Conservation (phyloP, 2,888 invertebrate genomes). For the Pachymerium ferrugineum region DNA sequence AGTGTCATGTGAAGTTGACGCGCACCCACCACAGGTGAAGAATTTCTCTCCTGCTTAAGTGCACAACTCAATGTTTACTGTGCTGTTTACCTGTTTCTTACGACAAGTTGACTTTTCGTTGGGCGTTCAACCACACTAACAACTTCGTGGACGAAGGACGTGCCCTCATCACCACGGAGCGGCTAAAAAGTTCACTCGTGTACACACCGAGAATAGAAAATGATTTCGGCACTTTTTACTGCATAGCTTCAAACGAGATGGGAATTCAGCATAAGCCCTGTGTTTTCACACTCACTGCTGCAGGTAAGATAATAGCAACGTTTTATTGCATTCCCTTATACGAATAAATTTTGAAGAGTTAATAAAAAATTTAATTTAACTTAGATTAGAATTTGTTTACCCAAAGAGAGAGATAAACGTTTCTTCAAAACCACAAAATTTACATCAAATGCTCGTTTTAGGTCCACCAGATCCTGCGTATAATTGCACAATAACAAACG, state of each 20-base stretch:
- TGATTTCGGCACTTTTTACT: slow-evolving; percentile 29
- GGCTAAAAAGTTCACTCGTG: slow-evolving; percentile 7
- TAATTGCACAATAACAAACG: slow-evolving; percentile 80
- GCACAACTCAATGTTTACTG: not conserved
- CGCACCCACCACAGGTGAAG: slow-evolving; percentile 46
- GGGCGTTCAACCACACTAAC: slow-evolving; percentile 15
- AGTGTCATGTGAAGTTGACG: slow-evolving; percentile 28
- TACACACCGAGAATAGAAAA: slow-evolving; percentile 26
- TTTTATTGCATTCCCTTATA: too few relatives aligned
- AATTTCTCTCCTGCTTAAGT: not conserved
- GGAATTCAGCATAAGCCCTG: slow-evolving; percentile 20
- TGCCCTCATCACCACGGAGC: not conserved
- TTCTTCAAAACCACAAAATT: too few relatives aligned
- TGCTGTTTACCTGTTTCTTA: not conserved
- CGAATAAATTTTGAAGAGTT: too few relatives aligned
- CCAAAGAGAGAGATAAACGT: too few relatives aligned
- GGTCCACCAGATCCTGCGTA: slow-evolving; percentile 87
- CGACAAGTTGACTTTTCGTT: slow-evolving; percentile 23
- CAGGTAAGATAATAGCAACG: not conserved
- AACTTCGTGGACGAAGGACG: slow-evolving; percentile 25
- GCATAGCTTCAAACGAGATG: slow-evolving; percentile 31
- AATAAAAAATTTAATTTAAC: too few relatives aligned
- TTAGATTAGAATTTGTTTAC: too few relatives aligned
- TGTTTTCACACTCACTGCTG: slow-evolving; percentile 28
- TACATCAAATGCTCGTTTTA: slow-evolving; percentile 45